phyloP scores from a whole-genome alignment of 2,113 vertebrate genomes.

The Heptranchias perlo region DNA sequence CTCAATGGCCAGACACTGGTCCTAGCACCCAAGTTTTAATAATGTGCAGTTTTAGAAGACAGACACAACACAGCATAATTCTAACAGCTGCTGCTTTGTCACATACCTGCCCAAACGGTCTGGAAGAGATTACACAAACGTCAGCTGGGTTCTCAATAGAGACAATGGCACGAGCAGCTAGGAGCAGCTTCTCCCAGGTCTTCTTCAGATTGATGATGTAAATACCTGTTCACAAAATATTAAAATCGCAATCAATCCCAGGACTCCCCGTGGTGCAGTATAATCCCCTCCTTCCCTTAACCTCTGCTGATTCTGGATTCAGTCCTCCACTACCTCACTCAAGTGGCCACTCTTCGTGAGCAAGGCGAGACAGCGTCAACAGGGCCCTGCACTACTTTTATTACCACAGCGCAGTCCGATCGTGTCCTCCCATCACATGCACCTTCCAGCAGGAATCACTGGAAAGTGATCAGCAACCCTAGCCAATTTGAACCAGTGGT shows the following conservation, averaged over 20 bases:
- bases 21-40: neutral
- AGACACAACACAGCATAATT: neutral
- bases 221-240: constrained; percentile 65
- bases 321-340: neutral
- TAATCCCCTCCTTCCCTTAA: neutral
- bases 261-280: neutral
- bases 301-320: neutral
- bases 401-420: too few relatives aligned
- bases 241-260: neutral
- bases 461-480: neutral
- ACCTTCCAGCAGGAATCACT: neutral
- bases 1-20: neutral
- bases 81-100: too few relatives aligned
- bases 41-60: constrained; percentile 5
- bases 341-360: too few relatives aligned
- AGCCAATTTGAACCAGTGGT: neutral
- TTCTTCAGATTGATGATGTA: constrained; percentile 96
- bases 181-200: constrained; percentile 94
- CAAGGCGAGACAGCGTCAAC: neutral
- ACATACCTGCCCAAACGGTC: constrained; percentile 92
- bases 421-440: neutral
- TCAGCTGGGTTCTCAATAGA: constrained; percentile 97
- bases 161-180: constrained; percentile 93
- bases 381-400: too few relatives aligned
- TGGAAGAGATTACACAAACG: constrained; percentile 95